Conservation (phyloP, 2,797 vertebrate species). For the Scleropages formosus region DNA sequence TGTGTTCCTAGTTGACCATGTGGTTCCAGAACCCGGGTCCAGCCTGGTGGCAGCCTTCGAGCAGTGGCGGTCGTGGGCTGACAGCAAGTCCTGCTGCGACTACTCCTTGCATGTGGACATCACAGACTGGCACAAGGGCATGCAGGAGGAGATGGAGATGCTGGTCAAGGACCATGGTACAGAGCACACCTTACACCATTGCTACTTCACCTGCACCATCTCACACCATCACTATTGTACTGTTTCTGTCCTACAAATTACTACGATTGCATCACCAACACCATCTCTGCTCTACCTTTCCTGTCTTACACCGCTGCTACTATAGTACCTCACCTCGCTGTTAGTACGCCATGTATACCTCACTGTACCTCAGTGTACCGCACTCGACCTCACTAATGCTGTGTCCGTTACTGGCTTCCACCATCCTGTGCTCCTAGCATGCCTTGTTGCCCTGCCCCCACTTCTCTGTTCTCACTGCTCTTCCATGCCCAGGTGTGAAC, state of each 20-base stretch:
- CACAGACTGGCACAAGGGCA: conserved; percentile 92
- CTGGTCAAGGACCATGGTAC: conserved; percentile 95
- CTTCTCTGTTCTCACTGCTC: not conserved
- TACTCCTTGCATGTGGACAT: conserved; percentile 95
- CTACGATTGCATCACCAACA: no score
- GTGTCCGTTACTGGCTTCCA: not conserved
- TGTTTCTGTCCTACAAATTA: not conserved
- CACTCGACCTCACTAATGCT: no score
- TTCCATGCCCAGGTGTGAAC: conserved; percentile 81
- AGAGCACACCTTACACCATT: not conserved
- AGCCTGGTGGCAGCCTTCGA: conserved; percentile 87
- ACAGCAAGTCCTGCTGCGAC: conserved; percentile 94
- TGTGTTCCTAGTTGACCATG: conserved; percentile 82
- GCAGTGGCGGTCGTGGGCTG: conserved; percentile 95
- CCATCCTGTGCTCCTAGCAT: not conserved
- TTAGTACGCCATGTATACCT: no score
- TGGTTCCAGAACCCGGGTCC: conserved; percentile 84
- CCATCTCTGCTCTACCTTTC: no score
- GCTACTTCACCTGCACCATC: not conserved
- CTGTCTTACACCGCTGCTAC: no score
- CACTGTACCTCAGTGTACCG: no score
- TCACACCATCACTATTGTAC: not conserved
- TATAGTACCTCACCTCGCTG: no score
- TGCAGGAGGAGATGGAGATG: conserved; percentile 95
- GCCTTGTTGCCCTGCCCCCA: not conserved